phyloP scores from a whole-genome alignment of 1,140 invertebrate genomes.

The Phocides pigmalion region DNA sequence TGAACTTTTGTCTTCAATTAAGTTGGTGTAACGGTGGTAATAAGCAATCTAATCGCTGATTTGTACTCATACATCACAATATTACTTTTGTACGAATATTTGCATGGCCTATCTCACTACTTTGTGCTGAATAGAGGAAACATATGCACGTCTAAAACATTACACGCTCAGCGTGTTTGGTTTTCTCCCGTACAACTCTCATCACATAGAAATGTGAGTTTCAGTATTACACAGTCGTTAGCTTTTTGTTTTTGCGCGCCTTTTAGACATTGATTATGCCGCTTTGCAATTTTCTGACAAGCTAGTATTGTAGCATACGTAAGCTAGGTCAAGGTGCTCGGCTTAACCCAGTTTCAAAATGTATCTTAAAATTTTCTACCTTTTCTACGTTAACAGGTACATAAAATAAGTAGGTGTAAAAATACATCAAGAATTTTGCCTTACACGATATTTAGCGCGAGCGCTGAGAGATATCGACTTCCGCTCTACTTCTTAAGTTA shows the following conservation, averaged over 20 bases:
- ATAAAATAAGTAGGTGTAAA: neutral
- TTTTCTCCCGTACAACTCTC: constrained; percentile 6
- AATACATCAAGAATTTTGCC: constrained; percentile 1
- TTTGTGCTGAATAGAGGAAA: no score
- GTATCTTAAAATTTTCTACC: neutral
- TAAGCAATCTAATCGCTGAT: no score
- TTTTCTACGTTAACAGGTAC: neutral
- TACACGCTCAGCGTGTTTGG: neutral
- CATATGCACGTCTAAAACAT: neutral
- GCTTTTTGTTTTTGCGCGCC: constrained; percentile 27
- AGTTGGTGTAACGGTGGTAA: no score
- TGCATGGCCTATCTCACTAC: no score
- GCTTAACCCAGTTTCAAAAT: constrained; percentile 27
- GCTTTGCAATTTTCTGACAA: constrained; percentile 34
- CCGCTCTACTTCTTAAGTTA: constrained; percentile 1
- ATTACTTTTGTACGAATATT: no score
- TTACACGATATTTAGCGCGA: neutral
- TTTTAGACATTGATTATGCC: constrained; percentile 32
- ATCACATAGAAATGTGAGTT: constrained; percentile 13
- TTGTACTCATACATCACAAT: no score
- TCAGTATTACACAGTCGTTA: constrained; percentile 7
- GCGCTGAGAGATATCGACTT: neutral
- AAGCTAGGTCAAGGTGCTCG: constrained; percentile 20
- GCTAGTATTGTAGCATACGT: constrained; percentile 15
- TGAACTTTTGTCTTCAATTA: no score